Base-by-base conservation (phyloP, 2,797 vertebrate species). In the Tachyglossus aculeatus region DNA sequence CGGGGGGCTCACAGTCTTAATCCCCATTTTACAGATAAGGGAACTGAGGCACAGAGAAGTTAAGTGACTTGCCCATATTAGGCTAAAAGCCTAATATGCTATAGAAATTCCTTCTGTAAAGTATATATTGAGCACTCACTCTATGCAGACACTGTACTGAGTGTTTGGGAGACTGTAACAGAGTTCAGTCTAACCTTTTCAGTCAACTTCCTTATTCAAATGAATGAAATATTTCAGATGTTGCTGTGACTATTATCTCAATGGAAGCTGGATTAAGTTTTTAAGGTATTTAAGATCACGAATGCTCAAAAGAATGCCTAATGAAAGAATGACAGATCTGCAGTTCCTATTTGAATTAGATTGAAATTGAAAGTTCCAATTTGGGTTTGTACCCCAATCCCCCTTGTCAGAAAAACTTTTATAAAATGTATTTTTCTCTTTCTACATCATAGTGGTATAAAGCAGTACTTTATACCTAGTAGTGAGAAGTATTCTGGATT, bases 241-340 rank as follows among this genome's bases (percentile, higher is more conserved):
- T 25, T 32, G 22, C 33, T 27, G 63, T 81, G 71, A 71, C 57
- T 77, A 58, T 66, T 68, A 55, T 66, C 60, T 71, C 82, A 77
- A 78, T 13, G 69, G 66, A 73, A 78, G 77, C 44, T 80, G 71
- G 82, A 79, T 9, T 82, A 70, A 63, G 34, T 80, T 90, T 85
- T 79, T 58, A 83, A 77, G 75, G 74, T 80, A 86, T 83, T 88
- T 87, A 88, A 50, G 72, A 81, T 50, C 78, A 79, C 77, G 40
- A 67, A 50, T 79, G 74, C 70, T 84, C 74, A 78, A 65, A 70
- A 88, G 77, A 44, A 62, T 70, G 82, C 67, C 84, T 83, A 83
- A 73, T 86, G 80, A 87, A 74, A 86, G 84, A 70, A 62, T 59
- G 78, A 71, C 80, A 84, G 82, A 67, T 75, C 70, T 54, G 73